Evolutionary conservation across 2,113 vertebrate species (phyloP).

Genomic region (Sitta europaea): DNA sequence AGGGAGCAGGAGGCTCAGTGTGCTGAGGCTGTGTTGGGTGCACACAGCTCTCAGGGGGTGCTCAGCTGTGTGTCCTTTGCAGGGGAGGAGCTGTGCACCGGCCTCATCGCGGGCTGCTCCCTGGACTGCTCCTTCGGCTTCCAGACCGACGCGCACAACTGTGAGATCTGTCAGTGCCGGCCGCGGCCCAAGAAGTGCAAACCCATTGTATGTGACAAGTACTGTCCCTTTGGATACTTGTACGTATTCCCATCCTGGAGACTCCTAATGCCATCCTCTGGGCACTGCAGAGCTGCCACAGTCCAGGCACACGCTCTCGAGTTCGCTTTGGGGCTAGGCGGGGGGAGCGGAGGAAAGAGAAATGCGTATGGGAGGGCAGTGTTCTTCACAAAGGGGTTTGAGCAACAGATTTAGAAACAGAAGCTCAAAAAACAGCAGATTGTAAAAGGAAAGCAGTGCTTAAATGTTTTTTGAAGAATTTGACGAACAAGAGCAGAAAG

Average conservation of each 20-base stretch:
- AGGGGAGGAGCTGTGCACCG: conserved; percentile 82
- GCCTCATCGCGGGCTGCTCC: conserved; percentile 77
- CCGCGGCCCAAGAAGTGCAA: conserved; percentile 85
- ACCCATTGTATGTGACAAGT: conserved; percentile 80
- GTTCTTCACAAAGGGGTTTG: neutral
- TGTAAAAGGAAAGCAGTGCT: neutral
- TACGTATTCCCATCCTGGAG: conserved; percentile 70
- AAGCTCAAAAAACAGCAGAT: neutral
- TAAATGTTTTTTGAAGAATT: neutral
- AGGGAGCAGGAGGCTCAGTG: neutral
- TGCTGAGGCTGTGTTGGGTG: neutral
- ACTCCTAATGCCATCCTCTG: neutral
- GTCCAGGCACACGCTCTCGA: neutral
- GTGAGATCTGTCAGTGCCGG: conserved; percentile 85
- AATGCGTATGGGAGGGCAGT: neutral
- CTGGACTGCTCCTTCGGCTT: conserved; percentile 84
- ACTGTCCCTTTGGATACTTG: conserved; percentile 87
- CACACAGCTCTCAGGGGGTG: neutral
- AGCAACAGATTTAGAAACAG: neutral
- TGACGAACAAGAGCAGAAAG: neutral
- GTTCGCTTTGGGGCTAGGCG: neutral
- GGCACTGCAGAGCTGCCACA: neutral
- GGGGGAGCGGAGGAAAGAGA: too few species aligned
- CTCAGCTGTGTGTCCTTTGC: conserved; percentile 35
- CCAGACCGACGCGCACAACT: conserved; percentile 80